Base-by-base conservation (phyloP, 2,797 vertebrate genomes). In the Tadarida brasiliensis region DNA sequence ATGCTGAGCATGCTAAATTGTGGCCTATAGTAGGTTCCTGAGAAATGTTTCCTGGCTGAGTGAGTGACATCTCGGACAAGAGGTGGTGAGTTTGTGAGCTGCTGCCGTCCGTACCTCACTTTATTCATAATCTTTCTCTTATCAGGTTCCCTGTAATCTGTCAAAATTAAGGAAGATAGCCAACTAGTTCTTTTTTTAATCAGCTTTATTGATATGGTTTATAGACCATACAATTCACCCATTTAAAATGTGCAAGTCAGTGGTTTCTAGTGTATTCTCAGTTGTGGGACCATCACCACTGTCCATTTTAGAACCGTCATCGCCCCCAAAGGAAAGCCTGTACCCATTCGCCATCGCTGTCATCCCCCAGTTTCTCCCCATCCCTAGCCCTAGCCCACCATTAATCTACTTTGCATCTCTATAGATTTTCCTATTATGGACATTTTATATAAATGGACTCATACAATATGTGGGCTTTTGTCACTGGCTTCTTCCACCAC, bases 151-250 rank as follows among this genome's bases (percentile, higher is more conserved):
- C 9, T 71, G 7, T 82, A 76, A 65, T 71, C 44, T 76, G 49
- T 83, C 91, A 73, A 87, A 88, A 85, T 82, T 30, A 81, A 87
- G 61, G 57, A 81, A 92, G 71, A 44, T 74, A 76, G 35, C 59
- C 59, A 88, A 35, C 22, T 88, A 47, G 35, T 35, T 83, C 49
- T 67, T 82, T 81, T 65, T 73, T 65, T 11, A 19, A 49, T 33
- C 6, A 59, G 14, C 49, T 86, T 95, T 95, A 71, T 47, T 86
- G 35, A n/a, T 83, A 54, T 88, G 90, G 56, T 33, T 95, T 16
- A 35, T 16, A 15, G 54, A 76, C 44, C 68, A 24, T 88, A 93
- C 39, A 74, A 71, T 71, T 24, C 33, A n/a, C 33, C 67, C 68
- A 26, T 86, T 81, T 86, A 30, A 91, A 91, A 35, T 82, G 7